These are phyloP conservation scores for Eristalis intricaria DNA, from an alignment of 2,888 invertebrate species.

Conservation along the genomic window DNA sequence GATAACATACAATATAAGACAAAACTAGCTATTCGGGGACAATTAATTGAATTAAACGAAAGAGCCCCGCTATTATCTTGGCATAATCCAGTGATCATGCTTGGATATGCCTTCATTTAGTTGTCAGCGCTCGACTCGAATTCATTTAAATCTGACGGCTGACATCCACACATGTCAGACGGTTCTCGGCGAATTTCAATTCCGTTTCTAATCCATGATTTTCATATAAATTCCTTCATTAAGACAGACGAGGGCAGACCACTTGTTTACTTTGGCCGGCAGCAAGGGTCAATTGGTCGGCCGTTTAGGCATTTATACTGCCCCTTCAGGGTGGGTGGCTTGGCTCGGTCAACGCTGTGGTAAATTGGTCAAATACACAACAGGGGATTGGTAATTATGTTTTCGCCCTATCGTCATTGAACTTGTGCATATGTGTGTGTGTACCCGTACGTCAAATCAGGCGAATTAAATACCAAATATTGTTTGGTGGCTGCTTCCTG, in stretches of 20 bases:
- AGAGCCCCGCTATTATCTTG: conserved; percentile 47
- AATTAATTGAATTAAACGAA: conserved; percentile 68
- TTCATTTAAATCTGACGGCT: conserved; percentile 66
- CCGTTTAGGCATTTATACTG: conserved; percentile 59
- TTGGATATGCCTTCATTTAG: conserved; percentile 31
- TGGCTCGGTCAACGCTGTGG: conserved; percentile 44
- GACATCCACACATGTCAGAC: conserved; percentile 59
- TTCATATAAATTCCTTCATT: conserved; percentile 76
- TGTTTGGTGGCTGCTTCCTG: conserved; percentile 70
- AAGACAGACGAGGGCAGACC: conserved; percentile 54
- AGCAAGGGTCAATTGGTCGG: conserved; percentile 69
- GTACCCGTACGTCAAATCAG: conserved; percentile 61
- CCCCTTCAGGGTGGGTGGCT: conserved; percentile 28
- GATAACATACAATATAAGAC: background rate
- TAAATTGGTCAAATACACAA: conserved; percentile 71
- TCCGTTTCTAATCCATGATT: conserved; percentile 74
- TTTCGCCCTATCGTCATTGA: conserved; percentile 48
- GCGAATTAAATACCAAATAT: conserved; percentile 72
- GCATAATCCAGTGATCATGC: conserved; percentile 58
- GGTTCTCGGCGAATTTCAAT: conserved; percentile 72
- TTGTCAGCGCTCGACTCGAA: conserved; percentile 1
- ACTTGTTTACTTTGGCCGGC: conserved; percentile 70
- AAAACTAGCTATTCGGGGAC: background rate
- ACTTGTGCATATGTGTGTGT: conserved; percentile 36
- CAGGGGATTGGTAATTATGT: conserved; percentile 72